These are phyloP conservation scores for Keiferia lycopersicella DNA, from an alignment of 2,888 invertebrate genomes.

Conservation along the genomic window DNA sequence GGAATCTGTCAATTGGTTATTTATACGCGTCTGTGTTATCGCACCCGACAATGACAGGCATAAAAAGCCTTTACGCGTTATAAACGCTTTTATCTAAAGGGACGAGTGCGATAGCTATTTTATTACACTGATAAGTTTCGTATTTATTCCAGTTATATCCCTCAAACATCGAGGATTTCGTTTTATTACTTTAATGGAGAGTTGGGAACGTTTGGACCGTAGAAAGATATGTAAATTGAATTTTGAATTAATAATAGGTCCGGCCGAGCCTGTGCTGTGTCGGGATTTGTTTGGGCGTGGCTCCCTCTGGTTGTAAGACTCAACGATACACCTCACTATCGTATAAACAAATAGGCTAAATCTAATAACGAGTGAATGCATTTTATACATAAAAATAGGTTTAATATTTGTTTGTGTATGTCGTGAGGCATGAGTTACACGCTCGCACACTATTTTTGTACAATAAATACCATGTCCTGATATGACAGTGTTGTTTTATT, in stretches of 20 bases:
- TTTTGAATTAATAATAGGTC: constrained; percentile 38
- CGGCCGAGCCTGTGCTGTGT: constrained; percentile 56
- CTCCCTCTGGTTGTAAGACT: constrained; percentile 71
- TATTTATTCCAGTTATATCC: constrained; percentile 22
- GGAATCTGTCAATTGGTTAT: constrained; percentile 45
- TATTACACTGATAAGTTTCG: constrained; percentile 44
- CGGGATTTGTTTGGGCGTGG: constrained; percentile 60
- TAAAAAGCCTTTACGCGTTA: constrained; percentile 48
- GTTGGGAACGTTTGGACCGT: constrained; percentile 28
- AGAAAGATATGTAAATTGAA: constrained; percentile 37
- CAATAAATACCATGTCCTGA: constrained; percentile 80
- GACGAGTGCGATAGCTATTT: constrained; percentile 58
- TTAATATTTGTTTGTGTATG: constrained; percentile 77
- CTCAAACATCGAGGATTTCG: constrained; percentile 23
- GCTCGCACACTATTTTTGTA: constrained; percentile 82
- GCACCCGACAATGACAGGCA: constrained; percentile 49
- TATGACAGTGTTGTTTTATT: constrained; percentile 72
- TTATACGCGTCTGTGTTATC: constrained; percentile 44
- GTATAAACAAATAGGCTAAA: constrained; percentile 75
- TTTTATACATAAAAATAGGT: constrained; percentile 77
- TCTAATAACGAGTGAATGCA: constrained; percentile 79
- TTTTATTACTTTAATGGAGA: constrained; percentile 25
- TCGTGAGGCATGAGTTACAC: constrained; percentile 76
- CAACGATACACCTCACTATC: constrained; percentile 73
- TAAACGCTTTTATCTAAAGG: constrained; percentile 59